These are phyloP conservation scores for Acanthosepion lycidas DNA, from an alignment of 2,888 invertebrate genomes.

Conservation along the genomic window DNA sequence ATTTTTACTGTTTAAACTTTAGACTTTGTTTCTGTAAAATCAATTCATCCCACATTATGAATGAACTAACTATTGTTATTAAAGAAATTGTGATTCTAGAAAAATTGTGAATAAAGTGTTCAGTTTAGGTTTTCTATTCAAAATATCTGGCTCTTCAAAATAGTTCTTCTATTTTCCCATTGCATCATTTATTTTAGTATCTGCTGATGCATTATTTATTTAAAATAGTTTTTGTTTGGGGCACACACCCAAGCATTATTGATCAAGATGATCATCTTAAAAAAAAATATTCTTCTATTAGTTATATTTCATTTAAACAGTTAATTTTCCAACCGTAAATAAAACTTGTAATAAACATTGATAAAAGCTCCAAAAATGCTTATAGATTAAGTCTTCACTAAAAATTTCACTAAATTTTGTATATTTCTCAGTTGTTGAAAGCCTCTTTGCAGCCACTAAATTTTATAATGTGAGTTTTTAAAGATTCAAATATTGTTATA, in stretches of 20 bases:
- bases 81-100: too few relatives aligned
- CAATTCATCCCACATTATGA: too few relatives aligned
- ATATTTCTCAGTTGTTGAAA: neutral
- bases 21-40: too few relatives aligned
- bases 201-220: too few relatives aligned
- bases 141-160: too few relatives aligned
- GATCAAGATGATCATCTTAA: neutral
- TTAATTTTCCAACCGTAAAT: neutral
- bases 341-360: neutral
- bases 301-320: neutral
- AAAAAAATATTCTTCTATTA: neutral
- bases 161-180: too few relatives aligned
- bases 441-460: slow-evolving; percentile 33
- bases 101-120: too few relatives aligned
- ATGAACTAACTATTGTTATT: too few relatives aligned
- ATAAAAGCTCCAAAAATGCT: neutral
- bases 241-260: neutral
- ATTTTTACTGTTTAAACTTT: too few relatives aligned
- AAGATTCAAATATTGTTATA: neutral
- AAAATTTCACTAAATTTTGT: neutral
- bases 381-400: neutral
- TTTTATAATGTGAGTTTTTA: neutral
- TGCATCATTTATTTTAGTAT: too few relatives aligned
- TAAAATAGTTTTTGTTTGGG: neutral
- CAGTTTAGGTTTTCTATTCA: too few relatives aligned